These are phyloP conservation scores for Ptilodon capucinus DNA, from an alignment of 2,888 invertebrate species.

Conservation along the genomic window DNA sequence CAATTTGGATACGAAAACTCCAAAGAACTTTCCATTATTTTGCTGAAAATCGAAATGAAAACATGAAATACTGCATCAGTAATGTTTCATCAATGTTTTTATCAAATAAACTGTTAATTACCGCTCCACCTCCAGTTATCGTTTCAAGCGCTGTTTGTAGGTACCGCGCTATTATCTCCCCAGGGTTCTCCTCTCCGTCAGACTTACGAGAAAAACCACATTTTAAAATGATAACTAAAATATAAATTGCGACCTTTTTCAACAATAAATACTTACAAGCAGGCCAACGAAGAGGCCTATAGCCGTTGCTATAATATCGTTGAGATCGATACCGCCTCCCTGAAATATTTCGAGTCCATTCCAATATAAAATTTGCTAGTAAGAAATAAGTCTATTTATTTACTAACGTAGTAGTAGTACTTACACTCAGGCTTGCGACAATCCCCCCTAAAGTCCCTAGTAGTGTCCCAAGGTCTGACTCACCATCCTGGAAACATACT, in stretches of 20 bases:
- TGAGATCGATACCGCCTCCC: constrained; percentile 76
- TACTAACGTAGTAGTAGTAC: constrained; percentile 30
- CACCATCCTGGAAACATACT: constrained; percentile 58
- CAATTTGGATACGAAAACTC: constrained; percentile 66
- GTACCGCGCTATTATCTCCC: constrained; percentile 68
- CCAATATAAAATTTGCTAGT: neutral
- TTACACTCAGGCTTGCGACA: constrained; percentile 71
- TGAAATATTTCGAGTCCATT: constrained; percentile 34
- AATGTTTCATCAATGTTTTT: too few relatives aligned
- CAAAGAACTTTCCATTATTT: constrained; percentile 76
- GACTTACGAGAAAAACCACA: constrained; percentile 49
- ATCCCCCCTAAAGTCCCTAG: constrained; percentile 73
- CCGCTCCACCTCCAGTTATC: constrained; percentile 75
- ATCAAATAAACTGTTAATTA: too few relatives aligned
- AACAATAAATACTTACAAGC: constrained; percentile 51
- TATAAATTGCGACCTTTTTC: neutral
- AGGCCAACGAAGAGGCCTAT: constrained; percentile 73
- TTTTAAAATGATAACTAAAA: neutral
- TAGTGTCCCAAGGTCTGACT: constrained; percentile 73
- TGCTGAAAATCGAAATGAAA: constrained; percentile 49
- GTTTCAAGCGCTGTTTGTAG: constrained; percentile 70
- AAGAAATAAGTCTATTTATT: too few relatives aligned
- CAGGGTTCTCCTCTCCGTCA: constrained; percentile 72
- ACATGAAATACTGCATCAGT: too few relatives aligned
- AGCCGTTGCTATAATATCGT: constrained; percentile 67